Conservation (phyloP, 2,113 vertebrate genomes). For the Oreochromis niloticus region DNA sequence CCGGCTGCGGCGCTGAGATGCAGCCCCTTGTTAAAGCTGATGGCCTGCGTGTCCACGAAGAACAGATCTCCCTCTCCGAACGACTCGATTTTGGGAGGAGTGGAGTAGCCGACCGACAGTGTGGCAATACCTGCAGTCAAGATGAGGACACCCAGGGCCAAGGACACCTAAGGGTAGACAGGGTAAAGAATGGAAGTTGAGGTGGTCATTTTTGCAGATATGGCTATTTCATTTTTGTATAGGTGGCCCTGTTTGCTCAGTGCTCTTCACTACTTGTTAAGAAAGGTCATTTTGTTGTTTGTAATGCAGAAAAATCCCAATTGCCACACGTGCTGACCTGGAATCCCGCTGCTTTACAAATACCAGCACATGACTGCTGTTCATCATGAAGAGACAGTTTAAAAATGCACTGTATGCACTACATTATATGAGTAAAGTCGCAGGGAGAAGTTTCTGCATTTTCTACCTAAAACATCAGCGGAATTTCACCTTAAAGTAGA, state of each 20-base stretch:
- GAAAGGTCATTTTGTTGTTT: slow-evolving; percentile 52
- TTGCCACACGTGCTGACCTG: not conserved
- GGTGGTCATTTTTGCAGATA: not conserved
- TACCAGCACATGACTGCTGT: slow-evolving; percentile 27
- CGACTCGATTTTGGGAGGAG: slow-evolving; percentile 85
- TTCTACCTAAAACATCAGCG: not conserved
- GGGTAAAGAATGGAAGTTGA: not conserved
- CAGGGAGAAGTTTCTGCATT: not conserved
- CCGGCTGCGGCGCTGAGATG: slow-evolving; percentile 82
- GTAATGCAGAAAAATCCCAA: slow-evolving; percentile 28
- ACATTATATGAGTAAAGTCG: not conserved
- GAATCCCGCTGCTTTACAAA: slow-evolving; percentile 33
- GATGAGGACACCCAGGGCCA: slow-evolving; percentile 81
- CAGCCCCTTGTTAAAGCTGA: slow-evolving; percentile 84
- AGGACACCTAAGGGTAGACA: slow-evolving; percentile 77
- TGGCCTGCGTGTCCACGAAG: slow-evolving; percentile 82
- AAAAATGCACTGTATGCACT: not conserved
- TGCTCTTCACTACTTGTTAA: slow-evolving; percentile 1
- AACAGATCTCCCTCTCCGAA: slow-evolving; percentile 88
- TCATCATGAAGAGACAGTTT: slow-evolving; percentile 28
- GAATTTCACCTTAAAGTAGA: not conserved
- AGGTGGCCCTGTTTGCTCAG: not conserved
- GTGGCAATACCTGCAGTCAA: slow-evolving; percentile 64
- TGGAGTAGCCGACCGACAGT: slow-evolving; percentile 78
- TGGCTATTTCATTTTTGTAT: not conserved